phyloP scores from a whole-genome alignment of 2,113 vertebrate species.

The Trachemys scripta region DNA sequence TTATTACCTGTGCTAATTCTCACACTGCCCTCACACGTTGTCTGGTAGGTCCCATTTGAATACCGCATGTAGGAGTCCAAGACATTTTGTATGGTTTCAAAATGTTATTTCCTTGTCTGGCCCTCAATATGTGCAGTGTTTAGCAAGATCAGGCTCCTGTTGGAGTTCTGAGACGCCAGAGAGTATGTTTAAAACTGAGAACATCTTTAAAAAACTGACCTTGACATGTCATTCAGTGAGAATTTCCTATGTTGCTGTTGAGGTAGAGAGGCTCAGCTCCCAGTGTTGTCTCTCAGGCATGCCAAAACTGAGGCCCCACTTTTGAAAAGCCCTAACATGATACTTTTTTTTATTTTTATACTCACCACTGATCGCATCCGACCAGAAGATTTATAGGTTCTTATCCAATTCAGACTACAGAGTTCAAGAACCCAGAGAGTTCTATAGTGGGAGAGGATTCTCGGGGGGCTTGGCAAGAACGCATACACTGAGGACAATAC shows the following conservation, averaged over 20 bases:
- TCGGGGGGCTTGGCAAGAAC: no score
- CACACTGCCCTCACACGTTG: neutral
- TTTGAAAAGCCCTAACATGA: neutral
- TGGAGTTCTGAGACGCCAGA: neutral
- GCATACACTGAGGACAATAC: no score
- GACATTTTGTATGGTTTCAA: neutral
- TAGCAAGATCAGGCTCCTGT: neutral
- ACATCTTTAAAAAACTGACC: neutral
- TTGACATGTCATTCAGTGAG: neutral
- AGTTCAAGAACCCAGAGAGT: no score
- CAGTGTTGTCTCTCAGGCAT: neutral
- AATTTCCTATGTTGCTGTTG: neutral
- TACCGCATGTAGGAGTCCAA: neutral
- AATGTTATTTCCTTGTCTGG: neutral
- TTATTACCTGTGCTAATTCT: neutral
- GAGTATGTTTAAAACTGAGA: neutral
- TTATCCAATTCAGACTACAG: no score
- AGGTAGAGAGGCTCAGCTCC: neutral
- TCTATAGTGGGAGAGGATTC: no score
- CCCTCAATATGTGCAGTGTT: neutral
- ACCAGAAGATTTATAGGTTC: no score
- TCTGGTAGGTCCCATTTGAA: neutral
- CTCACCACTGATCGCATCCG: no score
- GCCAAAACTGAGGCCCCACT: rapidly evolving
- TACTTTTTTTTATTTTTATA: neutral